Base-by-base conservation (phyloP, 2,113 vertebrate species). In the Gila orcuttii region DNA sequence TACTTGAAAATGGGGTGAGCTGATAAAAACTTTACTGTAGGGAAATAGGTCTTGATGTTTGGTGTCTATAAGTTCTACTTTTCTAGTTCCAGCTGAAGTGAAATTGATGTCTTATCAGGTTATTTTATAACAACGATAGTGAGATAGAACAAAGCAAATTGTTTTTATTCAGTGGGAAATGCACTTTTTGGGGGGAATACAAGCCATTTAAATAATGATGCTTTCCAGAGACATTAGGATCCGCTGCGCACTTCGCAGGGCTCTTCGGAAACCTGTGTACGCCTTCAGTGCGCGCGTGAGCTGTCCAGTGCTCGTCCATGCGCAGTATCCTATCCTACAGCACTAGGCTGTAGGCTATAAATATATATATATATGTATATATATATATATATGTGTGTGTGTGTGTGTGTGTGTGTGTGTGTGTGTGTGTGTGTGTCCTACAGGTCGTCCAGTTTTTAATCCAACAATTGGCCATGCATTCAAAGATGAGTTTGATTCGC, bases 1-100 rank as follows among this genome's bases (percentile, higher is more conserved):
- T 99, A 98, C 92, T 95, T 99, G 91, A 97, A 98, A 94, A 98
- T 98, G 90, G 97, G 98, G 97, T 98, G 94, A 98, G 97, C 92
- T 90, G 83, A 52, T 21, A 3, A n/a, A 23, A 31, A 19, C 12
- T 77, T 57, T 39, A 47, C 55, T 21, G 25, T 0, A 52, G 10
- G 11, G 25, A 52, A 45, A 74, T 47, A 47, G 5, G 23, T 2
- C n/a, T 12, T 62, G n/a, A 10, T 62, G n/a, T 25, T 12, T 71
- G 33, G 9, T 39, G 19, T 71, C 19, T 71, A 6, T 55, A 57
- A 57, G 52, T 7, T 21, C 19, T 50, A 9, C n/a, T 25, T 9
- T 50, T 15, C 39, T 42, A 25, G 71, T 74, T 75, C 21, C 23
- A 45, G 11, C 39, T 6, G 3, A 6, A 45, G 69, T 13, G 1